These are phyloP conservation scores for Synergus umbraculus DNA, from an alignment of 2,888 invertebrate genomes.

Conservation along the genomic window DNA sequence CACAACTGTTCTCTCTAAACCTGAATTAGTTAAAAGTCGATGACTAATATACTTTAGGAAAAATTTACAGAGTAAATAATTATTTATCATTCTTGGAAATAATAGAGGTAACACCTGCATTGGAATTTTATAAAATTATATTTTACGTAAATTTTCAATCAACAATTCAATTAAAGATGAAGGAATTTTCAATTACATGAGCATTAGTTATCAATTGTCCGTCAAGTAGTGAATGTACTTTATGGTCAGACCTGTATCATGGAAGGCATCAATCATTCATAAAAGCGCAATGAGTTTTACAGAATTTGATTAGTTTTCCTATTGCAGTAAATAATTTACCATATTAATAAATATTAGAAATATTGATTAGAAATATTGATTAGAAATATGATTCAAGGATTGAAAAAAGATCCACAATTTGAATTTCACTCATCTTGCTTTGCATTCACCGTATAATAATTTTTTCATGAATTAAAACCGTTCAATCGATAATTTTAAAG, in stretches of 20 bases:
- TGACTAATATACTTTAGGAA: no score
- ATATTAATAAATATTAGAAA: not conserved
- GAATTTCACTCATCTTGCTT: not conserved
- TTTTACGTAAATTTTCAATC: not conserved
- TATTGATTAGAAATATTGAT: not conserved
- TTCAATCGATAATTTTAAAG: no score
- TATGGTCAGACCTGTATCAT: not conserved
- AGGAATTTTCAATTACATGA: not conserved
- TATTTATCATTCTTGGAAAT: no score
- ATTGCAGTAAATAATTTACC: not conserved
- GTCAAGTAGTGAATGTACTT: not conserved
- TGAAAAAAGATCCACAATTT: not conserved
- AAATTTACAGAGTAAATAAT: no score
- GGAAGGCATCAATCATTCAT: not conserved
- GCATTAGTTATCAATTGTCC: not conserved
- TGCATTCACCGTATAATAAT: not conserved
- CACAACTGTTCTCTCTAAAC: no score
- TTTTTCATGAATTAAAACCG: not conserved
- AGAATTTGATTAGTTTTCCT: not conserved
- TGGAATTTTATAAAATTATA: not conserved
- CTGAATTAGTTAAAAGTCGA: no score
- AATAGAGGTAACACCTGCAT: no score
- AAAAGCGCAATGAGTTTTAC: not conserved
- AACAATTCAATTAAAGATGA: not conserved
- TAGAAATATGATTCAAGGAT: not conserved